Evolutionary conservation across 2,113 vertebrate species (phyloP), one percentile per base, ranked within the genome.

Genomic region (Seriola dumerili): DNA sequence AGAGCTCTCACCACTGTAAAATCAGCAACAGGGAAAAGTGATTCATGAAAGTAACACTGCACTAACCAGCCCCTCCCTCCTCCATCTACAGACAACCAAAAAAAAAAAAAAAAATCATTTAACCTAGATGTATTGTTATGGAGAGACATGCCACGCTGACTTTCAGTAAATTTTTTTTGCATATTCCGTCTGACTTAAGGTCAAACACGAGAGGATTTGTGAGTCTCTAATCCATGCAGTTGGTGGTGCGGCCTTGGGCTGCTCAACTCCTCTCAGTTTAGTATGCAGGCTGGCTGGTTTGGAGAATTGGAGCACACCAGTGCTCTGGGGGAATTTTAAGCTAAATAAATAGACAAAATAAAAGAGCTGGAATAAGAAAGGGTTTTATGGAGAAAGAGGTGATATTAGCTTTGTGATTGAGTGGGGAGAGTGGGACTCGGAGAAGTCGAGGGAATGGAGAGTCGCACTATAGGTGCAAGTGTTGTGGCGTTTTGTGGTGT

Each of bases 341-440:
- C 92, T 91, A 94, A 94, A 95, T 93, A 95, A 95, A 95, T 92
- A 94, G 94, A 92, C 88, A 90, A 83, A 91, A 92, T 92, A 93
- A 92, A 92, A 90, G 81, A 88, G 72, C 73, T 55, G 83, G 76
- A 88, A 88, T 91, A 85, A 91, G 81, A 85, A 85, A 85, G 76
- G 80, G 69, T 85, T 89, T 94, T 91, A 84, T 90, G 81, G 84
- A 90, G 86, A 91, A 90, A 90, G 85, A 88, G 78, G 85, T 83
- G 83, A 92, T 93, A 94, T 95, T 92, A 94, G 92, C 82, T 92
- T 91, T 93, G 90, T 94, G 93, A 96, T 94, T 95, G 93, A 94
- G 80, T 81, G 63, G 93, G 94, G 94, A 95, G 86, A 89, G 84
- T 88, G 93, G 92, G 94, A 94, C 88, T 84, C 34, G 0, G 57